Evolutionary conservation across 2,113 vertebrate species (phyloP).

Genomic region (Struthio camelus): DNA sequence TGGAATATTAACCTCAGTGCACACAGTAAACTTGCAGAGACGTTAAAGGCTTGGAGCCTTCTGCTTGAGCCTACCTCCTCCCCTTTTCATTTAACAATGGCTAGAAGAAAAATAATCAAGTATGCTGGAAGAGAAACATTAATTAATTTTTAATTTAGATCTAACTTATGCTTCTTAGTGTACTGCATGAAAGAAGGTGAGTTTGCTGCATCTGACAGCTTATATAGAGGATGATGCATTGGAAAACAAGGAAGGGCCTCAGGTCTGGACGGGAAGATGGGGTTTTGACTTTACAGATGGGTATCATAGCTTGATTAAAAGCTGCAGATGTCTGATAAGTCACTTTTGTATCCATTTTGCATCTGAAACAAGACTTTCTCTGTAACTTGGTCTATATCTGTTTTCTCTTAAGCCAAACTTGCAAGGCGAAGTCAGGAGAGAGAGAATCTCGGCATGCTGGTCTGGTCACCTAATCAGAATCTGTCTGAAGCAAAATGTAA

Average conservation of each 20-base stretch:
- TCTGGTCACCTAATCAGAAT: slow-evolving; percentile 93
- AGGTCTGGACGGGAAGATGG: slow-evolving; percentile 19
- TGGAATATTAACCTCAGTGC: neutral
- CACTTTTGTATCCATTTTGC: slow-evolving; percentile 5
- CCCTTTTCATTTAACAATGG: slow-evolving; percentile 34
- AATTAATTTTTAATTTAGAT: slow-evolving; percentile 65
- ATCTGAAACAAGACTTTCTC: neutral
- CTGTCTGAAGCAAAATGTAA: slow-evolving; percentile 93
- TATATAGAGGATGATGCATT: neutral
- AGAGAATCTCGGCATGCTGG: slow-evolving; percentile 94
- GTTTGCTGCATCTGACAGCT: neutral
- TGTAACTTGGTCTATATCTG: slow-evolving; percentile 55
- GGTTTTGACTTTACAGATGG: slow-evolving; percentile 17
- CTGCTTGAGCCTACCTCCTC: neutral
- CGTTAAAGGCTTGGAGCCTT: neutral
- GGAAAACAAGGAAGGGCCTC: slow-evolving; percentile 43
- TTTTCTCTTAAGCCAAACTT: slow-evolving; percentile 79
- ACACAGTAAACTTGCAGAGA: neutral
- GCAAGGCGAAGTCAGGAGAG: slow-evolving; percentile 87
- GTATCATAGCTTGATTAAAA: slow-evolving; percentile 45
- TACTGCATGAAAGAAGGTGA: slow-evolving; percentile 5
- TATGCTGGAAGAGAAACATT: slow-evolving; percentile 49
- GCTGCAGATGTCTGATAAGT: slow-evolving; percentile 18
- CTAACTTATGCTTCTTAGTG: neutral
- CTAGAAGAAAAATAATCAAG: slow-evolving; percentile 61